phyloP scores from a whole-genome alignment of 2,797 vertebrate genomes.

The Steatocranus sp. region DNA sequence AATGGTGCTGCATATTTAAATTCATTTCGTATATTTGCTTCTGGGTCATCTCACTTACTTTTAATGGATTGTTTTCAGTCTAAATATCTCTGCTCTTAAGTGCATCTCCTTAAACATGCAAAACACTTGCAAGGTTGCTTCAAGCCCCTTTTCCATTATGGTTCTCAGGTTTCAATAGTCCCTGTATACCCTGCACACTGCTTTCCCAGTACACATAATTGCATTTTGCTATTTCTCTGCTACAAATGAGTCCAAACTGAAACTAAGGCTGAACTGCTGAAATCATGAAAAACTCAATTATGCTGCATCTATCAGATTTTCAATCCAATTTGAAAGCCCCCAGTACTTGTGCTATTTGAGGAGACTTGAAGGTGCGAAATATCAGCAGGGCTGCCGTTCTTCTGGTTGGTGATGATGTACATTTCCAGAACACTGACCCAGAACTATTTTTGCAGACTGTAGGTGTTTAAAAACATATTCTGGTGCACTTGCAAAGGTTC shows the following conservation, averaged over 20 bases:
- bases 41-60: neutral
- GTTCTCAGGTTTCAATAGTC: neutral
- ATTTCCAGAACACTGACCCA: conserved; percentile 45
- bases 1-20: neutral
- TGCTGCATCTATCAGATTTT: neutral
- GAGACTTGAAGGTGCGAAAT: neutral
- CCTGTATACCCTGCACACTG: neutral
- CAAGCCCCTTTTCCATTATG: neutral
- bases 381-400: neutral
- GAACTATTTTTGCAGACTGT: conserved; percentile 31
- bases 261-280: neutral
- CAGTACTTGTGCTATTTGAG: neutral
- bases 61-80: neutral
- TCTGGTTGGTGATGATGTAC: neutral
- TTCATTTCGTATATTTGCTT: neutral
- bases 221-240: neutral
- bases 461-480: neutral
- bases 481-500: neutral
- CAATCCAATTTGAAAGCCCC: neutral
- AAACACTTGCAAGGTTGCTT: neutral
- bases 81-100: neutral
- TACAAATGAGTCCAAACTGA: neutral
- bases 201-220: neutral
- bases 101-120: neutral
- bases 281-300: neutral